Evolutionary conservation across 1,140 invertebrate species (phyloP), one percentile per base, ranked within the genome.

Genomic region (Ridgeia piscesae): DNA sequence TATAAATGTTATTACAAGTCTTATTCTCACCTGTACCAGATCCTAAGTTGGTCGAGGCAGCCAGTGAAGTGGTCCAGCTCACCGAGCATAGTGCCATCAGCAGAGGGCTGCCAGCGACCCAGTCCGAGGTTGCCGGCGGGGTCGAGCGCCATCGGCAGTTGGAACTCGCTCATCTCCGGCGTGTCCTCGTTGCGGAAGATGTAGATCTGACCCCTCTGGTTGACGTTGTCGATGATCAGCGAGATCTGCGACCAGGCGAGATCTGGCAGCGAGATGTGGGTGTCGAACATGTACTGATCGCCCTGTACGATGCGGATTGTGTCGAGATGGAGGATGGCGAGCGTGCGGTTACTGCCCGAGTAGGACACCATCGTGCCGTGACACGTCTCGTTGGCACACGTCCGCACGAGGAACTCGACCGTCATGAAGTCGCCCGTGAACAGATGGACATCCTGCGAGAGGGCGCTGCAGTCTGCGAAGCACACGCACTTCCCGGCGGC

Each of bases 101-200:
- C 91, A 27, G 91, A 33, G 1, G 91, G 91, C 91, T 42, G 91
- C 91, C 91, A 91, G n/a, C 91, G 91, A 14, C 91, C 91, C 27
- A 91, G 48, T 2, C 35, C 91, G 21, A 91, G 34, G 42, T 91
- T 33, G 21, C 91, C 91, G n/a, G 89, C 33, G 17, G n/a, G 4
- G 35, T 34, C 33, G 4, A 90, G 89, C 33, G 33, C 17, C 34
- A 31, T 33, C 4, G 33, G 34, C 35, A 90, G 89, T 90, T 77
- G 58, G 58, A 77, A 77, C 58, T 77, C 58, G 58, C 58, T 77
- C 58, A 77, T 77, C 58, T 77, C 58, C 27, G 58, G 58, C 2
- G 58, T 77, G 58, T 77, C 58, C 27, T 77, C 27, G 27, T 77
- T 77, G 27, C 58, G 58, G 58, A 77, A 77, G 58, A 77, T 77